Percentiles rank a stretch among this genome's conserved stretches.
These are phyloP conservation scores for Sturmia bella DNA, from an alignment of 2,888 invertebrate genomes.

Conservation along the genomic window DNA sequence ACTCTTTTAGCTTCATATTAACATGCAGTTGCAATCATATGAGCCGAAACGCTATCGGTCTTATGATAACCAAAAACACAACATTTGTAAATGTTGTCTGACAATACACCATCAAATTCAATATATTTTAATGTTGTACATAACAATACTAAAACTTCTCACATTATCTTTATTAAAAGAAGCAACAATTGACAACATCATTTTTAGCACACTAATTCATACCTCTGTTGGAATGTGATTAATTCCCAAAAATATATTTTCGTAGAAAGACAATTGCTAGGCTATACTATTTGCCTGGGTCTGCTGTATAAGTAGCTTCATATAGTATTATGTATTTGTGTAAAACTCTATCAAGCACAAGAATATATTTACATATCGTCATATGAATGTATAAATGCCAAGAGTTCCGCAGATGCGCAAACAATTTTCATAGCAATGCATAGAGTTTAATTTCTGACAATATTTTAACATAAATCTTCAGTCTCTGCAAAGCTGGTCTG, in stretches of 20 bases:
- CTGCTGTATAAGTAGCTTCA: slow-evolving; percentile 30
- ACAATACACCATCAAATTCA: slow-evolving; percentile 82
- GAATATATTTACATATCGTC: slow-evolving; percentile 4
- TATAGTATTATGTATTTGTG: slow-evolving; percentile 41
- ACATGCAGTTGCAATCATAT: neutral
- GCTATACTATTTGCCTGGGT: too few relatives aligned
- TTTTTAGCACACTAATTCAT: slow-evolving; percentile 22
- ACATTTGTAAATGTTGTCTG: slow-evolving; percentile 71
- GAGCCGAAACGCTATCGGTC: slow-evolving; percentile 30
- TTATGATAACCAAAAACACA: slow-evolving; percentile 28
- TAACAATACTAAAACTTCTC: slow-evolving; percentile 58
- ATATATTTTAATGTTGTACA: slow-evolving; percentile 76
- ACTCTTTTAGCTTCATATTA: neutral
- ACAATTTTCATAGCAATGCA: too few relatives aligned
- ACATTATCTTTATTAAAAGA: slow-evolving; percentile 34
- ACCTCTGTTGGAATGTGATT: slow-evolving; percentile 5
- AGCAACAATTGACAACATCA: slow-evolving; percentile 1
- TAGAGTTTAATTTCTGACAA: too few relatives aligned
- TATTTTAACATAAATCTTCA: too few relatives aligned
- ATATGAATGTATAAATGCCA: neutral
- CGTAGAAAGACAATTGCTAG: neutral
- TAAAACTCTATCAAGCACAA: slow-evolving; percentile 7
- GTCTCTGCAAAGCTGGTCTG: too few relatives aligned
- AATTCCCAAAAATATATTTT: slow-evolving; percentile 41
- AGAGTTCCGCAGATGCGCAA: too few relatives aligned